These are phyloP conservation scores for Gymnopithys bicolor DNA, from an alignment of 2,797 vertebrate species.

Conservation along the genomic window DNA sequence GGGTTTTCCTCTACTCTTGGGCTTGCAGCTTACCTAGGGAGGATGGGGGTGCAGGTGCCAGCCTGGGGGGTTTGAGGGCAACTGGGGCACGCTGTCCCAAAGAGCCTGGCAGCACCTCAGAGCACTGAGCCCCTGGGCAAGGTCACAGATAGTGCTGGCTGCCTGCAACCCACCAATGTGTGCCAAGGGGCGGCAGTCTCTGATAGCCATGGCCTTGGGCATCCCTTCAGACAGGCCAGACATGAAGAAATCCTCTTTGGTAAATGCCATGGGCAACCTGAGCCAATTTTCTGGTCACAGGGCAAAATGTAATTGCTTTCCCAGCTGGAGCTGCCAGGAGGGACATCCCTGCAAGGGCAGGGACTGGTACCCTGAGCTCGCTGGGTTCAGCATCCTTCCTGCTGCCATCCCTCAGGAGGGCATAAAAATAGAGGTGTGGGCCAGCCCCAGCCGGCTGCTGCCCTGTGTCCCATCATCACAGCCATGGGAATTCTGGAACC, in stretches of 20 bases:
- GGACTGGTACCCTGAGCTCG: background rate
- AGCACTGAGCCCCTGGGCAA: background rate
- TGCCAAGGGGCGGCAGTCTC: background rate
- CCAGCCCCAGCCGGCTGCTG: background rate
- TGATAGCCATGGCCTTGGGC: background rate
- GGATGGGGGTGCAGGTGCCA: background rate
- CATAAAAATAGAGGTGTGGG: fast-evolving
- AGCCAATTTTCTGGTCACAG: background rate
- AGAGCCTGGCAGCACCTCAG: background rate
- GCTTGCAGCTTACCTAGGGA: fast-evolving
- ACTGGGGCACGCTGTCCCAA: background rate
- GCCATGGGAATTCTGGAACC: background rate
- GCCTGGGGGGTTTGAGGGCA: background rate
- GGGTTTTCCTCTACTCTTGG: background rate
- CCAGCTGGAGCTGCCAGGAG: background rate
- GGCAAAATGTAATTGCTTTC: background rate
- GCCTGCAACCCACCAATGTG: fast-evolving
- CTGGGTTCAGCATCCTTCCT: background rate
- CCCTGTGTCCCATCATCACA: background rate
- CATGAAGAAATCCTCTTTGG: background rate
- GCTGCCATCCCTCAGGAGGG: background rate
- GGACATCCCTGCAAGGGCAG: fast-evolving
- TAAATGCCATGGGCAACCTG: background rate
- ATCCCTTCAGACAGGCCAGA: background rate
- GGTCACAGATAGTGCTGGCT: background rate